These are phyloP conservation scores for Drosophila hamatofila DNA, from an alignment of 2,888 invertebrate species.

Conservation along the genomic window DNA sequence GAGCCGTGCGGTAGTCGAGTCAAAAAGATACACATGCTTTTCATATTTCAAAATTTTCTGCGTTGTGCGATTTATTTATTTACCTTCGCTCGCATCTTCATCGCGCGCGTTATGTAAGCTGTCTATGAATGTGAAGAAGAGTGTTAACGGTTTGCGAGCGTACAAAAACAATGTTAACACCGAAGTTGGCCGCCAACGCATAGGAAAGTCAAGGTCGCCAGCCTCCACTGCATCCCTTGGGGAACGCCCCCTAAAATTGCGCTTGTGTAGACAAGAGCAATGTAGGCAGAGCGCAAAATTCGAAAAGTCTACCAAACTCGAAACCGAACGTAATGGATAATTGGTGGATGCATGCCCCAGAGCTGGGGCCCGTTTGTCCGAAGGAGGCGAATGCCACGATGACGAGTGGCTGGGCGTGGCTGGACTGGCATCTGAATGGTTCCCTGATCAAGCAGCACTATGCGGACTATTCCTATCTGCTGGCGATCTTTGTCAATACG, in stretches of 20 bases:
- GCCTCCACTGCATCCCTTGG: slow-evolving; percentile 5
- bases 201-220: slow-evolving; percentile 72
- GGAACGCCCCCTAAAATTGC: slow-evolving; percentile 37
- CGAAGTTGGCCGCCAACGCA: slow-evolving; percentile 54
- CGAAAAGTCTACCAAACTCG: slow-evolving; percentile 29
- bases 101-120: slow-evolving; percentile 67
- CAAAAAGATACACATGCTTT: slow-evolving; percentile 45
- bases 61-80: slow-evolving; percentile 71
- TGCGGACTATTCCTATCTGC: slow-evolving; percentile 37
- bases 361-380: slow-evolving; percentile 53
- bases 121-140: slow-evolving; percentile 29
- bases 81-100: slow-evolving; percentile 45
- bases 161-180: slow-evolving; percentile 53
- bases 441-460: slow-evolving; percentile 36
- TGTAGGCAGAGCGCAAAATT: slow-evolving; percentile 52
- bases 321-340: slow-evolving; percentile 43
- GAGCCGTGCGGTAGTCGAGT: slow-evolving; percentile 65
- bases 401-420: slow-evolving; percentile 19
- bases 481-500: slow-evolving; percentile 34
- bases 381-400: slow-evolving; percentile 58
- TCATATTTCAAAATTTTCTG: slow-evolving; percentile 73
- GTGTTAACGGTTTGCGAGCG: slow-evolving; percentile 37
- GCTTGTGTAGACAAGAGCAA: slow-evolving; percentile 37
- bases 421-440: slow-evolving; percentile 33
- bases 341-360: slow-evolving; percentile 56